Evolutionary conservation across 2,797 vertebrate genomes (phyloP), one percentile per base, ranked within the genome.

Genomic region (Rousettus madagascariensis): DNA sequence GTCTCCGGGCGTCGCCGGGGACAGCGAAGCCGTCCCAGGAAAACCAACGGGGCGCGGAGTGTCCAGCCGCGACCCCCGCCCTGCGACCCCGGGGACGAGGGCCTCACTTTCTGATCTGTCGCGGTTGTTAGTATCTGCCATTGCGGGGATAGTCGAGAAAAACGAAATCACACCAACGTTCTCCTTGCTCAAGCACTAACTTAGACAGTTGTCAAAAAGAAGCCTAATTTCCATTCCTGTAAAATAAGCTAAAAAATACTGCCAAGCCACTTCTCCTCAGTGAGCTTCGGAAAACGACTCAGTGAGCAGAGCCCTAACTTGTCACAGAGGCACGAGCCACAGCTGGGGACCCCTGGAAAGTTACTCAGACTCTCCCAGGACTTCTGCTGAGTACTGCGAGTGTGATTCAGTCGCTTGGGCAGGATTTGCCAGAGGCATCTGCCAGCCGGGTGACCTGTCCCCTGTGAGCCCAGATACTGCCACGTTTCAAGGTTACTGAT

Each of bases 281-380:
- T 26, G 28, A 10, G 53, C 66, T 96, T 97, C 82, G 86, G 51
- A 59, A 84, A 78, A 80, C 2, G 43, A 91, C 86, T 93, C 68
- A 90, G 90, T 96, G 97, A 86, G 93, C 95, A 84, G n/a, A 95
- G 9, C 65, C 96, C 78, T 78, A 92, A 57, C 96, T 86, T 46
- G 66, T 92, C 86, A 92, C 36, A 46, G 96, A 65, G 91, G 96
- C 91, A 0, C 0, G 36, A 59, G 80, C 78, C 78, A 69, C 83
- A 94, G 91, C 89, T 96, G 95, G 30, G 66, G 95, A 94, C 46
- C 88, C 91, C 49, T 92, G 93, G 46, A 92, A 97, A 96, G 68
- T 94, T 97, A 93, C 74, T 95, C 68, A 94, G 55, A 89, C 96
- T 87, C 86, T 90, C 69, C 68, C 33, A 30, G 51, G 75, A 66